These are phyloP conservation scores for Meganola albula DNA, from an alignment of 2,888 invertebrate species.

Conservation along the genomic window DNA sequence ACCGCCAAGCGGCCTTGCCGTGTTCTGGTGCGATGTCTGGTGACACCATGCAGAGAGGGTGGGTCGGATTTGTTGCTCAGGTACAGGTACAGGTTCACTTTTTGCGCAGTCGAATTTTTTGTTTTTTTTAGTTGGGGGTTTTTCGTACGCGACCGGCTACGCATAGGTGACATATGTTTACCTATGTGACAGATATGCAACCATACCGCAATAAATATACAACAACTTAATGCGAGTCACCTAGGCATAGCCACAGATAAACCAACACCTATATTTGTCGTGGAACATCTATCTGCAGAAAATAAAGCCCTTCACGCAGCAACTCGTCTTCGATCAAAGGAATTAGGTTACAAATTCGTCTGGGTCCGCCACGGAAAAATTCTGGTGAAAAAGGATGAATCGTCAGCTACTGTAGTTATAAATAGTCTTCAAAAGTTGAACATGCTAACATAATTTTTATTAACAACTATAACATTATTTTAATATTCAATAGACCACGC, in stretches of 20 bases:
- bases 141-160: too few species aligned
- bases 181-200: too few species aligned
- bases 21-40: too few species aligned
- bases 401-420: neutral
- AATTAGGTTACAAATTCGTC: slow-evolving; percentile 4
- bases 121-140: too few species aligned
- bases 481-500: too few species aligned
- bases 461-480: neutral
- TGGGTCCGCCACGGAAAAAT: slow-evolving; percentile 4
- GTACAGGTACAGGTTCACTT: too few species aligned
- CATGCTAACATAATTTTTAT: neutral
- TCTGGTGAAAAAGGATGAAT: slow-evolving; percentile 3
- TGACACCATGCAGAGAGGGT: too few species aligned
- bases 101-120: too few species aligned
- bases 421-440: neutral
- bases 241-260: slow-evolving; percentile 2
- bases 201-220: too few species aligned
- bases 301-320: slow-evolving; percentile 3
- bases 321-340: neutral
- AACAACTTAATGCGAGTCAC: slow-evolving; percentile 1
- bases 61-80: too few species aligned
- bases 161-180: too few species aligned
- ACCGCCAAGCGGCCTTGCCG: too few species aligned
- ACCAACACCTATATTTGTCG: slow-evolving; percentile 1
- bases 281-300: neutral